Conservation (phyloP, 1,140 invertebrate genomes). For the Hermetia illucens region DNA sequence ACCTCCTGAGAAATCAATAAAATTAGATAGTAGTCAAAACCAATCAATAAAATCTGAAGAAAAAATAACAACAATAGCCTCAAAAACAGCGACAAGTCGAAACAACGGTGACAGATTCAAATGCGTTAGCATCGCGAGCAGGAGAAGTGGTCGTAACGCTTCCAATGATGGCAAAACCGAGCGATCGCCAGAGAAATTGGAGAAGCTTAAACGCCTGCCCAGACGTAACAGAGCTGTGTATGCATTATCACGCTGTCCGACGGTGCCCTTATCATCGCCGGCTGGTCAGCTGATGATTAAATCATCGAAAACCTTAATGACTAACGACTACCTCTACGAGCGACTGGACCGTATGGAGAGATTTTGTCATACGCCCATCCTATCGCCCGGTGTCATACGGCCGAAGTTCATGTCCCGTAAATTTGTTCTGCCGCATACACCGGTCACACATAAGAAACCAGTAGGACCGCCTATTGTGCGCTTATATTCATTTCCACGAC, state of each 20-base stretch:
- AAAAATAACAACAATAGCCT: neutral
- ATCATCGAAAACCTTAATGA: conserved; percentile 34
- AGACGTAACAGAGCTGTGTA: conserved; percentile 31
- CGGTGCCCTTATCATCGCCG: conserved; percentile 41
- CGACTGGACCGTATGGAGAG: conserved; percentile 37
- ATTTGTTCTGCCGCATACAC: conserved; percentile 25
- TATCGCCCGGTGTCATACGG: conserved; percentile 20
- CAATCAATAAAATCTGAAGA: neutral
- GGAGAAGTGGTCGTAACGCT: conserved; percentile 1
- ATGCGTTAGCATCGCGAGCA: neutral
- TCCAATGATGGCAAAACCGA: conserved; percentile 14
- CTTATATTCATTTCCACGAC: conserved; percentile 33
- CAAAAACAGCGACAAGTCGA: neutral
- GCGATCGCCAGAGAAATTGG: conserved; percentile 7
- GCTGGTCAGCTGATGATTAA: conserved; percentile 35
- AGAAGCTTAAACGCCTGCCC: conserved; percentile 24
- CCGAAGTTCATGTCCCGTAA: conserved; percentile 35
- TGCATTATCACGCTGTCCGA: conserved; percentile 33
- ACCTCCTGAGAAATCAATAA: too few relatives aligned
- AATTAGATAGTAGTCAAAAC: too few relatives aligned
- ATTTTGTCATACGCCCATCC: conserved; percentile 33
- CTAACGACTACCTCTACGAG: conserved; percentile 34
- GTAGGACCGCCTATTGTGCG: conserved; percentile 31
- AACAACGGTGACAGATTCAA: neutral
- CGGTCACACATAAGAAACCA: conserved; percentile 31